Conservation (phyloP, 2,888 invertebrate species). For the Danaus chrysippus region DNA sequence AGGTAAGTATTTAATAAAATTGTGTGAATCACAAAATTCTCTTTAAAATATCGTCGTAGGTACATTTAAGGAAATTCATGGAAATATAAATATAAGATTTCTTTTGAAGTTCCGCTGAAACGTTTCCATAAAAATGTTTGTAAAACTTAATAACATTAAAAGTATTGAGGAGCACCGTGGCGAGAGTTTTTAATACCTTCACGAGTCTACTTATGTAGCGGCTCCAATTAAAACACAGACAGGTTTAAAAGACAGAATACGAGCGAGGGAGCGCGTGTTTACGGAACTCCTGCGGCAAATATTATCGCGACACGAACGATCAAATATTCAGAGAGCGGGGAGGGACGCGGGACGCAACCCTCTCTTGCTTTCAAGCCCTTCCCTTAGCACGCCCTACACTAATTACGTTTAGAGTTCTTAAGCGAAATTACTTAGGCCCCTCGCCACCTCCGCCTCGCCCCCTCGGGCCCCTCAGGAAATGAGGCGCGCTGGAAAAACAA, state of each 20-base stretch:
- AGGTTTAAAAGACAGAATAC: slow-evolving; percentile 70
- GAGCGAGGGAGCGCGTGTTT: slow-evolving; percentile 73
- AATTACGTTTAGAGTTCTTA: slow-evolving; percentile 85
- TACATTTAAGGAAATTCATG: not conserved
- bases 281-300: slow-evolving; percentile 77
- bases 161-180: slow-evolving; percentile 65
- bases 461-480: slow-evolving; percentile 72
- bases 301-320: slow-evolving; percentile 77
- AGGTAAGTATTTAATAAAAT: too few species aligned
- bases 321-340: slow-evolving; percentile 76
- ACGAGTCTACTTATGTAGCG: slow-evolving; percentile 73
- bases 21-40: too few species aligned
- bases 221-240: slow-evolving; percentile 75
- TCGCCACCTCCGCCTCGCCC: slow-evolving; percentile 69
- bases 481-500: slow-evolving; percentile 78
- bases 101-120: slow-evolving; percentile 42
- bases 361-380: slow-evolving; percentile 81
- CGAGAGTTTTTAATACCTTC: slow-evolving; percentile 75
- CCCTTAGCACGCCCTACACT: slow-evolving; percentile 82
- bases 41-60: too few species aligned
- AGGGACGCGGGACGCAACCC: slow-evolving; percentile 74
- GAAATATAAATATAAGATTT: slow-evolving; percentile 46
- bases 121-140: slow-evolving; percentile 61
- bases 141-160: slow-evolving; percentile 68
- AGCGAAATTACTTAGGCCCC: slow-evolving; percentile 84